Conservation (phyloP, 2,888 invertebrate genomes). For the Rotaria macrura region DNA sequence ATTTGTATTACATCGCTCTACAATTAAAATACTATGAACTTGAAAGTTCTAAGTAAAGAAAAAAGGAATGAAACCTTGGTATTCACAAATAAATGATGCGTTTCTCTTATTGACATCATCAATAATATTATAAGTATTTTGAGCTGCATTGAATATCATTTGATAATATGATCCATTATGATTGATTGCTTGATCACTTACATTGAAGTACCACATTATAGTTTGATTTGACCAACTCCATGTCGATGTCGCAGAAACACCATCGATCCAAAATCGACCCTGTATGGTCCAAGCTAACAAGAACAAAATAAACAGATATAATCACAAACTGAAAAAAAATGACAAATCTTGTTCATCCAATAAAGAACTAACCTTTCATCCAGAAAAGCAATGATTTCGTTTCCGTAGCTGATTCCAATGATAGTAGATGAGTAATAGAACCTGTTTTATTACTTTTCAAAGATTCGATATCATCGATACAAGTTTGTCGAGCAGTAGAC, state of each 20-base stretch:
- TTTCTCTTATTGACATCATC: constrained; percentile 2
- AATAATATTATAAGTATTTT: constrained; percentile 10
- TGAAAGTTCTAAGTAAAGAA: no score
- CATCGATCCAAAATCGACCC: constrained; percentile 23
- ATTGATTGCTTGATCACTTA: neutral
- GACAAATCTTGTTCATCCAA: no score
- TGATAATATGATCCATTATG: neutral
- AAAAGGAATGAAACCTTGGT: constrained; percentile 16
- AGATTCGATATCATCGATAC: neutral
- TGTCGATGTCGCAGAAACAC: neutral
- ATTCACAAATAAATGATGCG: constrained; percentile 27
- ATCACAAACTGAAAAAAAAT: no score
- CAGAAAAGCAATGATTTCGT: constrained; percentile 25
- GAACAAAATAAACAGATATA: no score
- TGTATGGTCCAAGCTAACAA: neutral
- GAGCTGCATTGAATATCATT: neutral
- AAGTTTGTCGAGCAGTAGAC: constrained; percentile 18
- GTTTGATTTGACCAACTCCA: constrained; percentile 28
- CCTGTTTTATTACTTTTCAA: neutral
- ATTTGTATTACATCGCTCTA: constrained; percentile 19
- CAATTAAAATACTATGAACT: neutral
- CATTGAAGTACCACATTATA: neutral
- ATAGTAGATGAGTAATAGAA: neutral
- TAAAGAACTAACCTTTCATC: constrained; percentile 28
- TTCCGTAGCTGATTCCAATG: constrained; percentile 26